Percentiles rank a stretch among this genome's conserved stretches.
Conservation (phyloP, 92 coral and sea anemone genomes). For the Desmophyllum pertusum region DNA sequence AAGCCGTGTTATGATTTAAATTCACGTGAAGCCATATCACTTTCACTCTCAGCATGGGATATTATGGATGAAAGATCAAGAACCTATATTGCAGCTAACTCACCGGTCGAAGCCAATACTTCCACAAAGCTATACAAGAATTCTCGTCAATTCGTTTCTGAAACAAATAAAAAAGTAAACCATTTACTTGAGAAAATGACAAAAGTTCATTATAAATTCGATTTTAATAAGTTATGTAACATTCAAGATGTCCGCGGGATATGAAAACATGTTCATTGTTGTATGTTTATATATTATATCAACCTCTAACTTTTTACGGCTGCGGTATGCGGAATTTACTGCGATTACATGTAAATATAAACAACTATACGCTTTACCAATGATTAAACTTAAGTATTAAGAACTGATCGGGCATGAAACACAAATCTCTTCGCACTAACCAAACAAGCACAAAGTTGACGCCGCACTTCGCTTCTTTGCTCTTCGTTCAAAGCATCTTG, state of each 20-base stretch:
- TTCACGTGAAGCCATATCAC: no score
- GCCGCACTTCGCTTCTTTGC: conserved; percentile 11
- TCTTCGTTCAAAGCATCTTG: conserved; percentile 6
- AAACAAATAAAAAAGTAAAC: not conserved
- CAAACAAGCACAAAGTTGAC: conserved; percentile 23
- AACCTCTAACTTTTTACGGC: not conserved
- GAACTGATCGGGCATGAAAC: not conserved
- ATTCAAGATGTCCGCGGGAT: not conserved
- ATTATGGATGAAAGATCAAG: no score
- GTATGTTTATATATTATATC: no score
- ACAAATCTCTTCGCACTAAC: not conserved
- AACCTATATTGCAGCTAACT: no score
- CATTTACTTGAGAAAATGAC: not conserved
- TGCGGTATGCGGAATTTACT: not conserved
- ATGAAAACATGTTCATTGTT: no score
- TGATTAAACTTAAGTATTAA: not conserved
- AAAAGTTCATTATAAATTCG: no score
- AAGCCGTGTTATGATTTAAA: no score
- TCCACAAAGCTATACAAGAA: conserved; percentile 57
- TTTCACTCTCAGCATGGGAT: no score
- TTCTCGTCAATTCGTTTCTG: conserved; percentile 46
- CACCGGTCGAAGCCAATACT: conserved; percentile 65
- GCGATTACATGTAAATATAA: not conserved
- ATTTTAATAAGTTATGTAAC: not conserved
- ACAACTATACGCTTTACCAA: not conserved